A percentile compares a stretch with the other conserved stretches of the same genome.
phyloP scores from a whole-genome alignment of 2,888 invertebrate genomes.

The Agrochola lychnidis region DNA sequence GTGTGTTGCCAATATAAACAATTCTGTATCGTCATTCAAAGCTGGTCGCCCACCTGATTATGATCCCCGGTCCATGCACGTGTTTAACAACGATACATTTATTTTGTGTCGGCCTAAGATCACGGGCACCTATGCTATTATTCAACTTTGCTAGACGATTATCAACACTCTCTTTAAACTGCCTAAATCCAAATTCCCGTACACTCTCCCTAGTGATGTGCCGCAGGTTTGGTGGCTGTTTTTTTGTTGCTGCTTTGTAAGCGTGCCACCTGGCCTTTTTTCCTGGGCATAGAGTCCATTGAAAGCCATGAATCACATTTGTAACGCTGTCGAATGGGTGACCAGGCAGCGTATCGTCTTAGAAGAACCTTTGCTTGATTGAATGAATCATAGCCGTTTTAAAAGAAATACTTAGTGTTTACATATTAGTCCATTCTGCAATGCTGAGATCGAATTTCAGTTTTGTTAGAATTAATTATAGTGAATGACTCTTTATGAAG shows the following conservation, averaged over 20 bases:
- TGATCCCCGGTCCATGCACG: constrained; percentile 84
- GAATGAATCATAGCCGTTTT: constrained; percentile 71
- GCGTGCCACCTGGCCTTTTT: constrained; percentile 89
- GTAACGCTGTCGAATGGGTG: constrained; percentile 76
- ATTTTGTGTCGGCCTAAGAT: constrained; percentile 81
- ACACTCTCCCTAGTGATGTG: constrained; percentile 61
- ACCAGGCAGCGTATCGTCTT: constrained; percentile 68
- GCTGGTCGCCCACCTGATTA: constrained; percentile 84
- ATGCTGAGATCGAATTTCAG: constrained; percentile 59
- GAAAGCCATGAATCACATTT: constrained; percentile 84
- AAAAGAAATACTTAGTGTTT: constrained; percentile 46
- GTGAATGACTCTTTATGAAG: constrained; percentile 32
- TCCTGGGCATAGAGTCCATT: constrained; percentile 83
- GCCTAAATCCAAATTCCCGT: constrained; percentile 73
- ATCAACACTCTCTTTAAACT: constrained; percentile 72
- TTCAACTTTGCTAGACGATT: constrained; percentile 74
- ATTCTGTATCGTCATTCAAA: constrained; percentile 73
- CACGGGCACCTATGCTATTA: constrained; percentile 74
- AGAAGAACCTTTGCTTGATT: constrained; percentile 63
- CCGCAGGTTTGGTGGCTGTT: constrained; percentile 79
- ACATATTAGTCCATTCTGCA: constrained; percentile 55
- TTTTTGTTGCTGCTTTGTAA: constrained; percentile 83
- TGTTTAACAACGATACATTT: constrained; percentile 85
- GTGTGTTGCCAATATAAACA: constrained; percentile 73
- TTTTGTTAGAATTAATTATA: constrained; percentile 63